Percentiles rank a stretch among this genome's conserved stretches.
Conservation (phyloP, 2,888 invertebrate species). For the Dascillus cervinus region DNA sequence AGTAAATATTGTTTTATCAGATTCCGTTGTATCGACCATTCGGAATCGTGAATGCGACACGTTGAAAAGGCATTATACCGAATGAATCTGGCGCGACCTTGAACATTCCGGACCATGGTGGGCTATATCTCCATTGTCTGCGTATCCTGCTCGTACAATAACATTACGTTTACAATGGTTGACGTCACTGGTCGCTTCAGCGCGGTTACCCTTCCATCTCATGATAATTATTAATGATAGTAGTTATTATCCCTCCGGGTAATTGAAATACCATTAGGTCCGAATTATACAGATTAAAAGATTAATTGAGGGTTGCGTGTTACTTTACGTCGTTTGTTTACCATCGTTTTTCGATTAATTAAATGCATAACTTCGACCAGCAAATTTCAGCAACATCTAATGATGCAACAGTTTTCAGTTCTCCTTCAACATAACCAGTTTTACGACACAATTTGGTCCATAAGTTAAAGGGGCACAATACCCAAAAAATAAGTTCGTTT, state of each 20-base stretch:
- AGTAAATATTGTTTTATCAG: too few relatives aligned
- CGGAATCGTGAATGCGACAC: too few relatives aligned
- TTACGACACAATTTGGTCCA: too few relatives aligned
- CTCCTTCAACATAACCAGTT: too few relatives aligned
- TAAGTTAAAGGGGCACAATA: too few relatives aligned
- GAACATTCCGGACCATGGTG: constrained; percentile 6
- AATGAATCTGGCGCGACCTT: constrained; percentile 2
- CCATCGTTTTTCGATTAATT: too few relatives aligned
- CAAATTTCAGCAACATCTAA: too few relatives aligned
- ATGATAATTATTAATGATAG: constrained; percentile 12
- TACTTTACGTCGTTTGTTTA: constrained; percentile 14
- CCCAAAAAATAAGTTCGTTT: too few relatives aligned
- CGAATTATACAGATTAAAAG: constrained; percentile 17
- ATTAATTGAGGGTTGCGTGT: constrained; percentile 14
- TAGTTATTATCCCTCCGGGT: constrained; percentile 10
- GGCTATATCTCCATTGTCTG: constrained; percentile 6
- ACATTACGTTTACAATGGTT: constrained; percentile 5
- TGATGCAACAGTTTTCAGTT: too few relatives aligned
- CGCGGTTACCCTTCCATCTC: constrained; percentile 8
- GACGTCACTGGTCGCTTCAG: constrained; percentile 6
- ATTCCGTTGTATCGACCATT: too few relatives aligned
- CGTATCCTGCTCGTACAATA: constrained; percentile 5
- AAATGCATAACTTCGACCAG: too few relatives aligned
- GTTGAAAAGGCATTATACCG: neutral
- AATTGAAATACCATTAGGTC: constrained; percentile 17